Conservation (phyloP, 2,888 invertebrate genomes). For the Mythimna vitellina region DNA sequence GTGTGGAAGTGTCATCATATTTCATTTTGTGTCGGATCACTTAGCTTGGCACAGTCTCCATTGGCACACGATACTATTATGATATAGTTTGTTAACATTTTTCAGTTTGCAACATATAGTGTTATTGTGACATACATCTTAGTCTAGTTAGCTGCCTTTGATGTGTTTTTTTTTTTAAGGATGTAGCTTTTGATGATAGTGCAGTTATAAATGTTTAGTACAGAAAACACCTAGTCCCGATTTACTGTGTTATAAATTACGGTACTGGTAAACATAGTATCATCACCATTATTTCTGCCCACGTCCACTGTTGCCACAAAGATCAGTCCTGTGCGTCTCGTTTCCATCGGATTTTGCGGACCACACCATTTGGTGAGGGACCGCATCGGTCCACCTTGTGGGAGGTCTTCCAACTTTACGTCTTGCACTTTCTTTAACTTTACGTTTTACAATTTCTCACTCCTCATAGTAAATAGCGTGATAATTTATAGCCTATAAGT, state of each 20-base stretch:
- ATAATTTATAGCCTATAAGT: no score
- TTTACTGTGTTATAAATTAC: neutral
- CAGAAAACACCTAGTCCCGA: neutral
- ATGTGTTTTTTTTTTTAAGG: slow-evolving; percentile 11
- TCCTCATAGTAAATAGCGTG: no score
- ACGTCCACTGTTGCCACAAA: no score
- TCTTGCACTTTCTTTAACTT: no score
- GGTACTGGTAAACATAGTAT: no score
- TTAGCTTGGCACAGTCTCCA: slow-evolving; percentile 81
- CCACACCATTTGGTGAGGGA: no score
- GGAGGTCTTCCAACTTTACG: no score
- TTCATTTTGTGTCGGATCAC: slow-evolving; percentile 89
- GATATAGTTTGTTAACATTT: slow-evolving; percentile 28
- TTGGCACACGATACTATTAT: slow-evolving; percentile 63
- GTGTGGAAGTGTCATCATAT: slow-evolving; percentile 89
- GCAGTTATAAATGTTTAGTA: neutral
- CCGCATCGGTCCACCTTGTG: no score
- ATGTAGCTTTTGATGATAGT: neutral
- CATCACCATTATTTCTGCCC: no score
- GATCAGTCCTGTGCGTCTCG: no score
- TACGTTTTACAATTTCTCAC: no score
- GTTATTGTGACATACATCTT: slow-evolving; percentile 24
- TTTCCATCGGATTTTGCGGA: no score
- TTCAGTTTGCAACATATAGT: slow-evolving; percentile 16
- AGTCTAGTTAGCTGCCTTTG: slow-evolving; percentile 22